phyloP scores from a whole-genome alignment of 2,113 vertebrate species.

The Sturnus vulgaris region DNA sequence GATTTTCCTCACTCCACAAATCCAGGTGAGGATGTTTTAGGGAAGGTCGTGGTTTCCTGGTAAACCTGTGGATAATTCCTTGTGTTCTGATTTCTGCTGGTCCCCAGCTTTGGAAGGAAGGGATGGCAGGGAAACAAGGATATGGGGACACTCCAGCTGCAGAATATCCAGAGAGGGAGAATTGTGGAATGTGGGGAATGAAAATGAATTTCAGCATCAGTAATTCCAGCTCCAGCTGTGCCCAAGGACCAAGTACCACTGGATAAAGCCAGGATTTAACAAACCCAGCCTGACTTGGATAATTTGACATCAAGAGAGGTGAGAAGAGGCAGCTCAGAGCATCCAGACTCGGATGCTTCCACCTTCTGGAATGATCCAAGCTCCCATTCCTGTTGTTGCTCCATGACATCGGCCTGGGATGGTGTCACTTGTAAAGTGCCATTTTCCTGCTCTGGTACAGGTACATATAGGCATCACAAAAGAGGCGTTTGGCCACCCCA shows the following conservation, averaged over 20 bases:
- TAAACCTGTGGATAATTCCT: background rate
- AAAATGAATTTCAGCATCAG: background rate
- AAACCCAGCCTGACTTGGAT: background rate
- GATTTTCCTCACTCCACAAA: background rate
- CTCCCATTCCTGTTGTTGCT: rapidly evolving
- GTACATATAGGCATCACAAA: constrained; percentile 91
- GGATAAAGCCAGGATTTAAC: background rate
- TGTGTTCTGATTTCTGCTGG: background rate
- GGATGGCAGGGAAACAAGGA: background rate
- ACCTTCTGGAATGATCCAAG: background rate
- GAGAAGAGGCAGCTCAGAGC: background rate
- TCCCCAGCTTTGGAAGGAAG: background rate
- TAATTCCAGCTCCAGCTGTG: background rate
- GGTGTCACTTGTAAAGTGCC: constrained; percentile 78
- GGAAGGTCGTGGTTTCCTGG: background rate
- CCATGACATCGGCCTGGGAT: rapidly evolving
- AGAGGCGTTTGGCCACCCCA: constrained; percentile 86
- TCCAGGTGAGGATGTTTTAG: background rate
- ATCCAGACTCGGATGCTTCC: background rate
- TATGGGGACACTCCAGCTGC: background rate
- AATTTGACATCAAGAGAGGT: background rate
- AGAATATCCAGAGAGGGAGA: background rate
- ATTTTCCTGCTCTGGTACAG: constrained; percentile 85
- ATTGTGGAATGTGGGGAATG: background rate
- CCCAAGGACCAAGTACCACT: background rate